These are phyloP conservation scores for Drosophila rhopaloa DNA, from an alignment of 1,140 invertebrate species.

Conservation along the genomic window DNA sequence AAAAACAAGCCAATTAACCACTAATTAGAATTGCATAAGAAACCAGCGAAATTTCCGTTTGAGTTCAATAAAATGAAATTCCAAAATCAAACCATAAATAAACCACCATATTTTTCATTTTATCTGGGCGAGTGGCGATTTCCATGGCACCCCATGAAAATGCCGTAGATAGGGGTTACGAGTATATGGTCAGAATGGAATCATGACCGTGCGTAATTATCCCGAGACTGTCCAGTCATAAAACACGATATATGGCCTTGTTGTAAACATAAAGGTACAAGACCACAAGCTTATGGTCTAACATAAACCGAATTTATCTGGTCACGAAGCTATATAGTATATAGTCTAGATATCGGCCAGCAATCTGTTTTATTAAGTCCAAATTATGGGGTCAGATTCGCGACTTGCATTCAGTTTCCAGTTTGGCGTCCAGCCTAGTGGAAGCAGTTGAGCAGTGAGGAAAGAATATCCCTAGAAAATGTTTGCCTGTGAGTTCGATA, in stretches of 20 bases:
- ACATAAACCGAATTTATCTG: slow-evolving; percentile 44
- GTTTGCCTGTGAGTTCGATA: slow-evolving; percentile 67
- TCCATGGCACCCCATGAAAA: slow-evolving; percentile 30
- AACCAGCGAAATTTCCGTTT: slow-evolving; percentile 22
- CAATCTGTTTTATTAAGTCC: slow-evolving; percentile 59
- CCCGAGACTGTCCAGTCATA: slow-evolving; percentile 40
- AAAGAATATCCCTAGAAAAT: slow-evolving; percentile 48
- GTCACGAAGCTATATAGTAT: slow-evolving; percentile 20
- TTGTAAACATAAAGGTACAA: slow-evolving; percentile 23
- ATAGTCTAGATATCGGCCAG: slow-evolving; percentile 42
- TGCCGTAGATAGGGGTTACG: slow-evolving; percentile 13
- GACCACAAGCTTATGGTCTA: slow-evolving; percentile 17
- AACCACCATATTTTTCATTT: slow-evolving; percentile 50
- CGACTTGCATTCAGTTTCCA: slow-evolving; percentile 51
- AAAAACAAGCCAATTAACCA: slow-evolving; percentile 38
- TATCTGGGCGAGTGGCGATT: slow-evolving; percentile 57
- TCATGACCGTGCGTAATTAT: slow-evolving; percentile 27
- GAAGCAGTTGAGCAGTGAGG: slow-evolving; percentile 41
- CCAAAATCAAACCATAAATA: slow-evolving; percentile 59
- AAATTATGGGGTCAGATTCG: slow-evolving; percentile 65
- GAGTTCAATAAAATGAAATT: slow-evolving; percentile 58
- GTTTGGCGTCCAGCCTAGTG: slow-evolving; percentile 35
- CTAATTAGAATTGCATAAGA: slow-evolving; percentile 40
- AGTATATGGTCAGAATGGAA: slow-evolving; percentile 11
- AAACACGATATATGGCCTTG: slow-evolving; percentile 44